Evolutionary conservation across 2,797 vertebrate species (phyloP), one percentile per base, ranked within the genome.

Genomic region (Anniella stebbinsi): DNA sequence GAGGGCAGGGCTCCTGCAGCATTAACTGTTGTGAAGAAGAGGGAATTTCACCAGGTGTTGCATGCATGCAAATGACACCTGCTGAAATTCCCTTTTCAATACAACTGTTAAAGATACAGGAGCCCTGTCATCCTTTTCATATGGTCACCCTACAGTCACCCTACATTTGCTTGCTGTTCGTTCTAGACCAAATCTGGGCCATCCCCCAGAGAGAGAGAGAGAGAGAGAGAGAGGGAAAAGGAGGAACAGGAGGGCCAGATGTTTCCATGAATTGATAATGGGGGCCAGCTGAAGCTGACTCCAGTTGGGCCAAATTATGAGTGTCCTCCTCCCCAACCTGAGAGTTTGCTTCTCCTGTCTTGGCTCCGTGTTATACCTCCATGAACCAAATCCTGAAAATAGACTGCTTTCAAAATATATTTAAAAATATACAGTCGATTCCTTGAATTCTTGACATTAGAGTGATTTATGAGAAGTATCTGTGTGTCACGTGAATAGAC

Each of bases 401-500:
- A 96, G 81, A 88, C 94, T 88, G 54, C 93, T 81, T 75, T 45
- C 60, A 92, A 92, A 95, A 87, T 78, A 93, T 85, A 90, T 92
- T 91, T 45, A 83, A 80, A 96, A 95, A 94, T 90, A 93, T 88
- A 87, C 89, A 94, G 90, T 92, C 87, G 90, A 93, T 94, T 92
- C 93, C 93, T 91, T 89, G 93, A 95, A 93, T 92, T 94, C 93
- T 78, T 75, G 88, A 91, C 92, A 92, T 94, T 94, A 94, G 88
- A 89, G 91, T 86, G 94, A 95, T 94, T 96, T 95, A 96, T 94
- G 93, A 93, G 93, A 95, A 96, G 94, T 95, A 94, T 87, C 93
- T 93, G 92, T 93, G 91, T 90, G 82, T 90, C 87, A 92, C 7
- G 63, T 94, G 95, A 94, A 95, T 94, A 96, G 96, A 93, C 95